phyloP scores from a whole-genome alignment of 1,140 invertebrate species.

The Papilio dardanus region DNA sequence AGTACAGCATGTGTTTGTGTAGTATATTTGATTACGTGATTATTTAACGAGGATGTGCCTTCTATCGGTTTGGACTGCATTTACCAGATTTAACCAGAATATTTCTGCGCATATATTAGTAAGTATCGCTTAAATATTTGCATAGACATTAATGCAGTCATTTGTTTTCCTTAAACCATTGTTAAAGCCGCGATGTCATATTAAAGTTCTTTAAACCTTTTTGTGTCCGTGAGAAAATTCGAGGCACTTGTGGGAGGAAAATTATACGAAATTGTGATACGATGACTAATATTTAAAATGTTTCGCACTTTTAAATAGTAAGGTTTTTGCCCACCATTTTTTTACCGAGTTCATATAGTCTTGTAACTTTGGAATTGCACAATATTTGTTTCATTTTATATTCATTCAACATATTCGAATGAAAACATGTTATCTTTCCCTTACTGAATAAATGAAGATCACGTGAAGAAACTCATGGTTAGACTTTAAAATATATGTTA shows the following conservation, averaged over 20 bases:
- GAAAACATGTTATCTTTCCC: not conserved
- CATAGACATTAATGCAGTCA: not conserved
- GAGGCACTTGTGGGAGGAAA: not conserved
- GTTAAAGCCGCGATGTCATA: not conserved
- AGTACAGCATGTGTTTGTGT: not conserved
- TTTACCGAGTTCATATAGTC: no score
- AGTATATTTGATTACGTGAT: not conserved
- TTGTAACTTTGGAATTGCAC: no score
- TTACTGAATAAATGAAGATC: no score
- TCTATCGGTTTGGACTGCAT: slow-evolving; percentile 8
- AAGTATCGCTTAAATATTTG: not conserved
- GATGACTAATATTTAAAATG: not conserved
- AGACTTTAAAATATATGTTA: no score
- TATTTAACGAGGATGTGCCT: not conserved
- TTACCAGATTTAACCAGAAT: slow-evolving; percentile 9
- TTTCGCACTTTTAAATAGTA: not conserved
- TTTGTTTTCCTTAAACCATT: not conserved
- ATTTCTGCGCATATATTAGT: not conserved
- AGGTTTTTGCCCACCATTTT: not conserved
- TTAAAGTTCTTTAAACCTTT: slow-evolving; percentile 1
- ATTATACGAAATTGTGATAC: not conserved
- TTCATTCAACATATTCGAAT: not conserved
- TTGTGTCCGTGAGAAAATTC: not conserved
- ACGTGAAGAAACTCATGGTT: no score
- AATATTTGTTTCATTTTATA: not conserved